Percentiles rank a stretch among this genome's conserved stretches.
These are phyloP conservation scores for Trichonephila clavipes DNA, from an alignment of 1,140 invertebrate genomes.

Conservation along the genomic window DNA sequence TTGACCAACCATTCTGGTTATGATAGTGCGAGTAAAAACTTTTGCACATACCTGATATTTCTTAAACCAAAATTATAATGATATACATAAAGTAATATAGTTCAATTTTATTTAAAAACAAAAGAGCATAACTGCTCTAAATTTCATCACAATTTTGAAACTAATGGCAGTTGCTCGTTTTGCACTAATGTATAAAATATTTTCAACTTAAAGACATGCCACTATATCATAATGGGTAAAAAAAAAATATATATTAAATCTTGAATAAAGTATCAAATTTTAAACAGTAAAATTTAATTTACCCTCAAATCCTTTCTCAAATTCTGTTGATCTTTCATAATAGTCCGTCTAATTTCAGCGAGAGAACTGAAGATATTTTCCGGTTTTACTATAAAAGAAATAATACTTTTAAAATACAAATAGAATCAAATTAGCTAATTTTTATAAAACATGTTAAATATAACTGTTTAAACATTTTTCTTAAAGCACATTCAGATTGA, in stretches of 20 bases:
- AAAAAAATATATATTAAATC: background rate
- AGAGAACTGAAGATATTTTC: conserved; percentile 62
- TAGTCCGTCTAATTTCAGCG: conserved; percentile 51
- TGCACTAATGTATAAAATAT: background rate
- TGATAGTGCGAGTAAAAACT: too few relatives aligned
- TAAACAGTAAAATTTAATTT: background rate
- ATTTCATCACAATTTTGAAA: background rate
- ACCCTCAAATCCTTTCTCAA: conserved; percentile 44
- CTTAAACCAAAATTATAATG: too few relatives aligned
- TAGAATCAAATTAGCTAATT: too few relatives aligned
- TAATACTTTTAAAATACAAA: background rate
- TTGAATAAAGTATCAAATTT: background rate
- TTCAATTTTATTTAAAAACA: too few relatives aligned
- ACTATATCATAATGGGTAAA: background rate
- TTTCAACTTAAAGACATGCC: too few relatives aligned
- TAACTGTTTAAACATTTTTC: too few relatives aligned
- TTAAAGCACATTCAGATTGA: too few relatives aligned
- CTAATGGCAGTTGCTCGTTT: background rate
- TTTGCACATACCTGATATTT: too few relatives aligned
- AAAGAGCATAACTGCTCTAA: too few relatives aligned
- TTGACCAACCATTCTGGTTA: too few relatives aligned
- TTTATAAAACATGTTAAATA: too few relatives aligned
- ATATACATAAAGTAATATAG: too few relatives aligned
- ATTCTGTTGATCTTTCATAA: conserved; percentile 57
- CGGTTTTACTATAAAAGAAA: conserved; percentile 32